These are phyloP conservation scores for Grus americana DNA, from an alignment of 2,113 vertebrate species.

Conservation along the genomic window DNA sequence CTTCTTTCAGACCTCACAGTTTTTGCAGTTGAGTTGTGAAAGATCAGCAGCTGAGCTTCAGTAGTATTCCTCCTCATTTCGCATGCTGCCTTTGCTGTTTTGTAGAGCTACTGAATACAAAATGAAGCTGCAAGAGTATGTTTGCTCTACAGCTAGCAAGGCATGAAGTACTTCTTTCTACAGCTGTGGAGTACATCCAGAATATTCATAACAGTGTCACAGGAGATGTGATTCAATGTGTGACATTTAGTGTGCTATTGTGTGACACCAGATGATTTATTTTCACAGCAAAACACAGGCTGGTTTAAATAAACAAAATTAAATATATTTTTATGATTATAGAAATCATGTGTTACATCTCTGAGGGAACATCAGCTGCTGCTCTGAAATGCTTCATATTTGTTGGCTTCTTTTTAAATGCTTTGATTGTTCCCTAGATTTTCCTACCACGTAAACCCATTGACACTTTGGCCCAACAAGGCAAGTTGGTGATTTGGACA, in stretches of 20 bases:
- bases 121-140: slow-evolving; percentile 18
- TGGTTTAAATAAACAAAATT: slow-evolving; percentile 37
- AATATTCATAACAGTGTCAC: background rate
- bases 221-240: slow-evolving; percentile 9
- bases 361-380: slow-evolving; percentile 6
- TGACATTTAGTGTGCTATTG: background rate
- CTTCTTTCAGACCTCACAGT: background rate
- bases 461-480: background rate
- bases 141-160: slow-evolving; percentile 31
- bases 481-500: background rate
- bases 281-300: slow-evolving; percentile 9
- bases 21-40: background rate
- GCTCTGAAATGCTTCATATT: background rate
- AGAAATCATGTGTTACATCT: background rate
- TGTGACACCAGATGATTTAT: slow-evolving; percentile 41
- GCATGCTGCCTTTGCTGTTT: slow-evolving; percentile 13
- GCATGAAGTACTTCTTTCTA: slow-evolving; percentile 6
- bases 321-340: slow-evolving; percentile 20
- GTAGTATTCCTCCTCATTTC: background rate
- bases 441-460: background rate
- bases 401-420: background rate
- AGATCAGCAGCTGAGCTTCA: slow-evolving; percentile 21
- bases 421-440: background rate
- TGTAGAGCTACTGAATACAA: slow-evolving; percentile 26
- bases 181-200: slow-evolving; percentile 20